phyloP scores from a whole-genome alignment of 1,140 invertebrate genomes.

The Drosophila nannoptera region DNA sequence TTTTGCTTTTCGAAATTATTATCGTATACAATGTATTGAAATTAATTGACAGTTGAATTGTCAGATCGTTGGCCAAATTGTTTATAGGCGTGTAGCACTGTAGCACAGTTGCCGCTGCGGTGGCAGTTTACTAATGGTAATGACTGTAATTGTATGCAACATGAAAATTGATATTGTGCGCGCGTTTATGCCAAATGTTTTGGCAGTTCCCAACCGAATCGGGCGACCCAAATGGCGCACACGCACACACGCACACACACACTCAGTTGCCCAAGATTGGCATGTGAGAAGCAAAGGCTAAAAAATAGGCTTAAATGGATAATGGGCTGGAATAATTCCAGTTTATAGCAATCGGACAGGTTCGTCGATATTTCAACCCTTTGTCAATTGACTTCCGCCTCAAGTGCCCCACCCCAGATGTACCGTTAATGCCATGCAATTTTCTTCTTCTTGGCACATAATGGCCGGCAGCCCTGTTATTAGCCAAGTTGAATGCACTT shows the following conservation, averaged over 20 bases:
- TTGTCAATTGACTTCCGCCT: background rate
- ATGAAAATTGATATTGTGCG: conserved; percentile 74
- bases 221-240: conserved; percentile 54
- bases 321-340: background rate
- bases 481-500: conserved; percentile 40
- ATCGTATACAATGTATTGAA: conserved; percentile 78
- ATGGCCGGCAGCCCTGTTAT: conserved; percentile 23
- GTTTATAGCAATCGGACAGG: no score
- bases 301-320: no score
- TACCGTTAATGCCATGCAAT: conserved; percentile 2
- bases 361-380: no score
- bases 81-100: conserved; percentile 49
- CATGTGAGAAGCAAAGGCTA: background rate
- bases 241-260: conserved; percentile 4
- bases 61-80: conserved; percentile 75
- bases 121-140: conserved; percentile 77
- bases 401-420: no score
- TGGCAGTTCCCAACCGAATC: conserved; percentile 49
- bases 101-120: conserved; percentile 32
- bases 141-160: conserved; percentile 73
- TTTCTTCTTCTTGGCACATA: conserved; percentile 12
- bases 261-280: background rate
- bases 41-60: conserved; percentile 77
- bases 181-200: conserved; percentile 65
- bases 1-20: conserved; percentile 62